These are phyloP conservation scores for Atherinosoma microstoma DNA, from an alignment of 2,797 vertebrate genomes.

Conservation along the genomic window DNA sequence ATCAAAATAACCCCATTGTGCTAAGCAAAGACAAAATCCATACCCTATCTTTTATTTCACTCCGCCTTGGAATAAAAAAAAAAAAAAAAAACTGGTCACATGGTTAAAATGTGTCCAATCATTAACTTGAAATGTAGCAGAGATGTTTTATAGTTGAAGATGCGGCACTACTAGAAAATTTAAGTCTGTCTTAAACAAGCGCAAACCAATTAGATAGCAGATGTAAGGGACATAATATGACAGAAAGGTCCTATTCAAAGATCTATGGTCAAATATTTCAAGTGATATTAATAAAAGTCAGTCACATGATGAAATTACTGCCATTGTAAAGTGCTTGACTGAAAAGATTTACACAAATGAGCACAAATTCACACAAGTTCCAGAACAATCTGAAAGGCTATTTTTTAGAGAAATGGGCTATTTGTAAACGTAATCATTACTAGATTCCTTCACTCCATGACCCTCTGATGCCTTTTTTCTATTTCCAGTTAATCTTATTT, in stretches of 20 bases:
- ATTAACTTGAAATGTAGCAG: slow-evolving; percentile 3
- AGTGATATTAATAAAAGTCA: background rate
- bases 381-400: background rate
- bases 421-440: background rate
- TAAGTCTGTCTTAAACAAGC: background rate
- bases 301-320: background rate
- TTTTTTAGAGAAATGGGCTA: background rate
- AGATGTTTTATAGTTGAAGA: slow-evolving; percentile 28
- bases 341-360: background rate
- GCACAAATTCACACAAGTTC: too few relatives aligned
- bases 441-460: background rate
- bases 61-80: slow-evolving; percentile 6
- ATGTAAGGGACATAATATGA: background rate
- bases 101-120: slow-evolving; percentile 50
- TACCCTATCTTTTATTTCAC: slow-evolving; percentile 42
- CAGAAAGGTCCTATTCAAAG: too few relatives aligned
- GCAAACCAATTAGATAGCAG: background rate
- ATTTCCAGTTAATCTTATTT: background rate
- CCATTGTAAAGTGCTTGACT: background rate
- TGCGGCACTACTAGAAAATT: slow-evolving; percentile 12
- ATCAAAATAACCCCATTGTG: background rate
- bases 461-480: background rate
- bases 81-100: slow-evolving; percentile 44
- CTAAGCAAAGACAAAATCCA: slow-evolving; percentile 22
- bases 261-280: background rate